phyloP scores from a whole-genome alignment of 2,113 vertebrate genomes.

The Oreochromis spilurus region DNA sequence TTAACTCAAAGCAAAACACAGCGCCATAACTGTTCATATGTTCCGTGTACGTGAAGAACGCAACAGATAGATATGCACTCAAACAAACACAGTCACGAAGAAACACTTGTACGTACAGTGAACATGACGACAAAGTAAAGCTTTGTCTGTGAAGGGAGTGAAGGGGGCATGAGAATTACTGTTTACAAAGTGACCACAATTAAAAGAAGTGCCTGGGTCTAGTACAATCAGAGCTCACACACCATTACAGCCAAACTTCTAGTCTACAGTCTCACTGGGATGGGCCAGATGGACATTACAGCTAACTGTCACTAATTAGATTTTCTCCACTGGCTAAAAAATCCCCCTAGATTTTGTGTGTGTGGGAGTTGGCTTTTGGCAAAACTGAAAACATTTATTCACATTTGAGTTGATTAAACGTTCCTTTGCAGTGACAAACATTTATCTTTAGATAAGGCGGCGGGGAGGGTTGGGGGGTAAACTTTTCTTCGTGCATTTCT shows the following conservation, averaged over 20 bases:
- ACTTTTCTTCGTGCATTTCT: neutral
- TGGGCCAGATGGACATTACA: conserved; percentile 38
- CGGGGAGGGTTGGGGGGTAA: neutral
- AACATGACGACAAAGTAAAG: conserved; percentile 82
- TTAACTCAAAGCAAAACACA: neutral
- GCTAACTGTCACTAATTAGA: conserved; percentile 58
- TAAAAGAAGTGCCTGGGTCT: neutral
- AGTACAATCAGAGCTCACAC: neutral
- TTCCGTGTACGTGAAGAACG: neutral
- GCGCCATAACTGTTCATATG: neutral
- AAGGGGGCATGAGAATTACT: neutral
- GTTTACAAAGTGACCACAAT: conserved; percentile 23
- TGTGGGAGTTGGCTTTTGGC: conserved; percentile 42
- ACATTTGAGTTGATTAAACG: conserved; percentile 49
- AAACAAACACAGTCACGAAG: conserved; percentile 7
- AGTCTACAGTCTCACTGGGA: conserved; percentile 9
- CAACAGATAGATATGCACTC: neutral
- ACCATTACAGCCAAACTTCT: neutral
- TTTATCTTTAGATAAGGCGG: neutral
- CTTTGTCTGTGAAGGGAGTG: conserved; percentile 52
- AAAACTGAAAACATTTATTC: conserved; percentile 44
- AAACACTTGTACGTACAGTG: conserved; percentile 74
- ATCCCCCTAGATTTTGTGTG: conserved; percentile 15
- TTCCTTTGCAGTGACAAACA: conserved; percentile 33
- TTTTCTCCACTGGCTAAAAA: conserved; percentile 55